These are phyloP conservation scores for Gallinago paraguaiae DNA, from an alignment of 2,113 vertebrate species.

Conservation along the genomic window DNA sequence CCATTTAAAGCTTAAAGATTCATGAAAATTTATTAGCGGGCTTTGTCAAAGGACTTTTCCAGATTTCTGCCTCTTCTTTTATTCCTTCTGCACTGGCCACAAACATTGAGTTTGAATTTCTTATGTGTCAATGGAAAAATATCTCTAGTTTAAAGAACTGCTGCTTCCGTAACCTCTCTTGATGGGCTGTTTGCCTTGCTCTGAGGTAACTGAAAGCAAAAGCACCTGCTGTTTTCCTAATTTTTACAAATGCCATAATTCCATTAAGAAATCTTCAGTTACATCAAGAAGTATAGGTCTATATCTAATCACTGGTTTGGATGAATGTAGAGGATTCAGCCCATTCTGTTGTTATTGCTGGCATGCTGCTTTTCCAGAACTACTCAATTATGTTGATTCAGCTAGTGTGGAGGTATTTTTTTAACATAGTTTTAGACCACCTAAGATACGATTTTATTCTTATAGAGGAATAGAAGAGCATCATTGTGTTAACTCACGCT, in stretches of 20 bases:
- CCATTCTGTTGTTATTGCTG: background rate
- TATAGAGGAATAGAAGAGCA: background rate
- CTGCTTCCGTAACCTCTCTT: background rate
- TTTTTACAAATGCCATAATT: background rate
- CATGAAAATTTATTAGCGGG: background rate
- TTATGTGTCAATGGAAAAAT: background rate
- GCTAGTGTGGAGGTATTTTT: background rate
- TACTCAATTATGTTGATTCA: background rate
- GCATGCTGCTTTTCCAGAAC: background rate
- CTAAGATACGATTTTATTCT: background rate
- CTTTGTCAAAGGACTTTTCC: background rate
- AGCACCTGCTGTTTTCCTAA: background rate
- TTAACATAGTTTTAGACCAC: background rate
- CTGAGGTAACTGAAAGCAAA: background rate
- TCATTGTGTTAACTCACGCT: background rate
- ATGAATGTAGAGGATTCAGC: background rate
- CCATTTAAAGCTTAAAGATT: background rate
- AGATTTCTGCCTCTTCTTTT: background rate
- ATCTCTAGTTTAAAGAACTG: background rate
- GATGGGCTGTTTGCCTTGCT: background rate
- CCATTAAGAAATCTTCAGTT: background rate
- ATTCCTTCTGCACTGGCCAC: background rate
- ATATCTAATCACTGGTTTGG: background rate
- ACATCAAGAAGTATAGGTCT: background rate
- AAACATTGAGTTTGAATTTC: background rate